Evolutionary conservation across 1,140 invertebrate genomes (phyloP), one percentile per base, ranked within the genome.

Genomic region (Panagrolaimus sp.): DNA sequence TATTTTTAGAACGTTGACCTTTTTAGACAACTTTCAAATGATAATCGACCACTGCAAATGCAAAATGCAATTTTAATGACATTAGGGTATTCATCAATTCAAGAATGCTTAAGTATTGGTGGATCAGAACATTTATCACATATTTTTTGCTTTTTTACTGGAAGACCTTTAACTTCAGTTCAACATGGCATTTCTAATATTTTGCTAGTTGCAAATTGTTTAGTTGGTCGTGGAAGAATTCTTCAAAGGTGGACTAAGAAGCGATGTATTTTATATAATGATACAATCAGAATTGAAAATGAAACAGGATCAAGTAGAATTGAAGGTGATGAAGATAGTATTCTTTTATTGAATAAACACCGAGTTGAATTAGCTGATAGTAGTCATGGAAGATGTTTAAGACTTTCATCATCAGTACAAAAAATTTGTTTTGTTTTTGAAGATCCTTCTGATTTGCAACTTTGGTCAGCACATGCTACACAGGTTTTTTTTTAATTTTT

Each of bases 111-210:
- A 9, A 57, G 47, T 25, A 57, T 67, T n/a, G 66, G 66, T 16
- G 47, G 57, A n/a, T 48, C 27, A 31, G 66, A 38, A 16, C 66
- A 67, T 31, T 31, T 67, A 20, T 42, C 47, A 38, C 57, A 61
- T 46, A 57, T 67, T 27, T 67, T 67, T 57, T 48, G 47, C 46
- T 67, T 67, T 38, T 67, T 67, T 38, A 67, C 57, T n/a, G 66
- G 66, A 31, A 27, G 48, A 20, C 66, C 66, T 20, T 38, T 57
- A 14, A 16, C n/a, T 9, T 27, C 47, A 14, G 27, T 42, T n/a
- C 38, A 67, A 9, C 20, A 57, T 20, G 27, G 38, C 27, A 20
- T 57, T 25, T 57, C 66, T 4, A 38, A 48, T n/a, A 46, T 57
- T 23, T 57, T 67, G 5, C 42, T 67, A 27, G 66, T 67, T 25